Percentiles rank a stretch among this genome's conserved stretches.
Conservation (phyloP, 2,888 invertebrate genomes). For the Coelopa pilipes region DNA sequence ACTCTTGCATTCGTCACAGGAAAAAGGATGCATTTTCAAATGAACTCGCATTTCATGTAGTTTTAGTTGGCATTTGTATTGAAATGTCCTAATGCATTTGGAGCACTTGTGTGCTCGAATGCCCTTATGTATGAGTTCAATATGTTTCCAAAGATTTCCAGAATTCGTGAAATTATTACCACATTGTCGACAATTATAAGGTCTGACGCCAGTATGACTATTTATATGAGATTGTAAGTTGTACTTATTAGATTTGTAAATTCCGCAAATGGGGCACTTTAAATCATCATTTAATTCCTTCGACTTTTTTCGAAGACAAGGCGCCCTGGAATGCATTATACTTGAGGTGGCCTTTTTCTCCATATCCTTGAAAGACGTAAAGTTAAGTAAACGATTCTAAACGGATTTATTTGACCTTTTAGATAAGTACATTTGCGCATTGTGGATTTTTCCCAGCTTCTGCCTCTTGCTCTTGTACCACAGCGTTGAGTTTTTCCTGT, state of each 20-base stretch:
- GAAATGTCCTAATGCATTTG: conserved; percentile 19
- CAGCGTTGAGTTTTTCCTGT: not conserved
- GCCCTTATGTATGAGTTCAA: conserved; percentile 17
- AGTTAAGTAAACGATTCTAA: too few species aligned
- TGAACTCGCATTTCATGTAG: conserved; percentile 20
- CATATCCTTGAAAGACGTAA: not conserved
- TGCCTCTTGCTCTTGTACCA: too few species aligned
- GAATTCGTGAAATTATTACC: conserved; percentile 29
- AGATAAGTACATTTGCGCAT: not conserved
- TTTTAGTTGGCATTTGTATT: conserved; percentile 20
- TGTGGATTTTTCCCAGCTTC: not conserved
- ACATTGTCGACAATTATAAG: conserved; percentile 12
- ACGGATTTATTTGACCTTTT: not conserved
- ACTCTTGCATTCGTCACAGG: conserved; percentile 9
- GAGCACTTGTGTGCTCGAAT: conserved; percentile 16
- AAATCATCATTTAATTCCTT: not conserved
- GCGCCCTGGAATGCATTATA: not conserved
- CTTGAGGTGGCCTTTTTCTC: not conserved
- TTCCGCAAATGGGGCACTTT: conserved; percentile 21
- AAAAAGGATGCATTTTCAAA: conserved; percentile 21
- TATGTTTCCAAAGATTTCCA: conserved; percentile 28
- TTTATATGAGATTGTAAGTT: conserved; percentile 21
- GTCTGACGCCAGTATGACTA: conserved; percentile 20
- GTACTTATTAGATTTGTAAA: conserved; percentile 17
- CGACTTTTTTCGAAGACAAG: not conserved